These are phyloP conservation scores for Eupsittula cactorum DNA, from an alignment of 2,113 vertebrate genomes.

Conservation along the genomic window DNA sequence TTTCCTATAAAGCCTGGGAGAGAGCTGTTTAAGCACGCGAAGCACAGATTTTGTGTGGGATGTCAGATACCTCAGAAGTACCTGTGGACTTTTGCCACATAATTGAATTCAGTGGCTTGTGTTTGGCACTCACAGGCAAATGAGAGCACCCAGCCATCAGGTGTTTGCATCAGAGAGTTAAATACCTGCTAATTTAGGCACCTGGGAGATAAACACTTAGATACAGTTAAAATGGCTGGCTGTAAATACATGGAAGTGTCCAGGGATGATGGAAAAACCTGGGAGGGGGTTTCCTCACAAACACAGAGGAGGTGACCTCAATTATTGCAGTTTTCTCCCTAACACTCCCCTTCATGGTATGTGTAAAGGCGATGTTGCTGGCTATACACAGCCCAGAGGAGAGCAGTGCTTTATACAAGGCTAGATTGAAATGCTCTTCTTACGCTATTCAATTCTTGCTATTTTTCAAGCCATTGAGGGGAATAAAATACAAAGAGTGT, in stretches of 20 bases:
- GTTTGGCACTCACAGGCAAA: neutral
- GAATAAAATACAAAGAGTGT: neutral
- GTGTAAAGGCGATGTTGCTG: neutral
- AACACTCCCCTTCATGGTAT: neutral
- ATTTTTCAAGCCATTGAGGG: neutral
- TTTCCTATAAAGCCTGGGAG: neutral
- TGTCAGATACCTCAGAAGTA: neutral
- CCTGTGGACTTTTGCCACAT: neutral
- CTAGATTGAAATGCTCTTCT: neutral
- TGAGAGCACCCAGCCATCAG: neutral
- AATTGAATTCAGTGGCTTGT: neutral
- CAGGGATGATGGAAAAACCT: neutral
- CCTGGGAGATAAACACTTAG: conserved; percentile 37
- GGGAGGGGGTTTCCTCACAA: neutral
- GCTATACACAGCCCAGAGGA: neutral
- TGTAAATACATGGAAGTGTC: neutral
- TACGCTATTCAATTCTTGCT: neutral
- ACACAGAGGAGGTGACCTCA: neutral
- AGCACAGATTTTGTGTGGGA: conserved; percentile 26
- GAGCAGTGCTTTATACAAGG: neutral
- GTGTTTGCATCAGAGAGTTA: conserved; percentile 28
- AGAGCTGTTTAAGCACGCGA: neutral
- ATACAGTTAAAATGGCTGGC: conserved; percentile 10
- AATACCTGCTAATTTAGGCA: conserved; percentile 2
- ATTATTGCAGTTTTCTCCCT: neutral